Percentiles rank a stretch among this genome's conserved stretches.
phyloP scores from a whole-genome alignment of 2,113 vertebrate species.

The Pelvicachromis taeniatus region DNA sequence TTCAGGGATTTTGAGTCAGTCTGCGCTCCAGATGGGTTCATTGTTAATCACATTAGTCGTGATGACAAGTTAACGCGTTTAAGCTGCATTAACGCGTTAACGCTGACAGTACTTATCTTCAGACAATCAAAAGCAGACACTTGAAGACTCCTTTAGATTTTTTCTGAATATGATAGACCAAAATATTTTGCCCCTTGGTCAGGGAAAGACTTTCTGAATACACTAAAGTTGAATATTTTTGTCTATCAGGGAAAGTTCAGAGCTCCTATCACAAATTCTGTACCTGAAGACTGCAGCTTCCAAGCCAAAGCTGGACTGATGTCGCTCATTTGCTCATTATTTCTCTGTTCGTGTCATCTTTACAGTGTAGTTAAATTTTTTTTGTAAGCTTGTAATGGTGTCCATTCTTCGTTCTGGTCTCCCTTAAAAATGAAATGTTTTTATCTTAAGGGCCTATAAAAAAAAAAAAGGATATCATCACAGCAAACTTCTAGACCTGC shows the following conservation, averaged over 20 bases:
- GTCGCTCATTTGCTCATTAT: background rate
- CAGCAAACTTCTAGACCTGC: background rate
- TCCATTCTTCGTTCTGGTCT: background rate
- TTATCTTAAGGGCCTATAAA: background rate
- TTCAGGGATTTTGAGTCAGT: too few species aligned
- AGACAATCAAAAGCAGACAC: background rate
- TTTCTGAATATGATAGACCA: background rate
- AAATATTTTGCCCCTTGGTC: background rate
- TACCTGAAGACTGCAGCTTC: background rate
- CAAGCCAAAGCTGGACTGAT: accelerated
- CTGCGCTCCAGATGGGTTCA: too few species aligned
- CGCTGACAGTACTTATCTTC: background rate
- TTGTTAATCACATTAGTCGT: too few species aligned
- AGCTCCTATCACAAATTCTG: background rate
- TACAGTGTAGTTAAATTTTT: background rate
- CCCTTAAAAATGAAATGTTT: background rate
- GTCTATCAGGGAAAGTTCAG: background rate
- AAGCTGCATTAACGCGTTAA: too few species aligned
- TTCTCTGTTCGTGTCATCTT: background rate
- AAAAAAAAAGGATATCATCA: background rate
- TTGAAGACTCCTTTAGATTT: background rate
- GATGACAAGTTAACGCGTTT: too few species aligned
- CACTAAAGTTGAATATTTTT: background rate
- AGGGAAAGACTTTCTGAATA: background rate
- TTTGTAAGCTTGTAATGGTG: background rate